Evolutionary conservation across 2,113 vertebrate genomes (phyloP), one percentile per base, ranked within the genome.

Genomic region (Pomatorhinus ruficollis): DNA sequence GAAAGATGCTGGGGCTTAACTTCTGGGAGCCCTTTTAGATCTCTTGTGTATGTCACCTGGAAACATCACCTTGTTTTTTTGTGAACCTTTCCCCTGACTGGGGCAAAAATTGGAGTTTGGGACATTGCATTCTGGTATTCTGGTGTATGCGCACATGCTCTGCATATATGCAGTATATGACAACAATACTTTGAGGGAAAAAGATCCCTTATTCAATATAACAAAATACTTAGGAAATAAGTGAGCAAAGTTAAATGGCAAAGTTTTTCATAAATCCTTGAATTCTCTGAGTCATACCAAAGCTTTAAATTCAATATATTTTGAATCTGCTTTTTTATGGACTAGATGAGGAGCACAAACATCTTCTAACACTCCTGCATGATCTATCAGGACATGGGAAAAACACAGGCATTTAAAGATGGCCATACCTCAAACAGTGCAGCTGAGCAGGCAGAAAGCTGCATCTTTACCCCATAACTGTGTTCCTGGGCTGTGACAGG

Each of bases 91-190:
- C 37, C 19, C 9, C 45, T 61, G 18, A 30, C 2, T 31, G 23
- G 10, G 20, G 52, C 10, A 81, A 82, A 77, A 66, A 45, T n/a
- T 19, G n/a, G 47, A 92, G 42, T 42, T n/a, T 10, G 5, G 31
- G 53, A 45, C 17, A 16, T 8, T 50, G 37, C 15, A 49, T 60
- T 80, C 27, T 52, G 21, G 0, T 42, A 31, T 87, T 61, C 30
- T 37, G 23, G 19, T 31, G 1, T 39, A 25, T 12, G 21, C 12
- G n/a, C 14, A 44, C 20, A 33, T 0, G 1, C 14, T 22, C 33
- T 74, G n/a, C 10, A 37, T 45, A 28, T 14, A 39, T 28, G n/a
- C n/a, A 75, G 42, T 45, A 23, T 35, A 35, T 30, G 33, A 53
- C 11, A 71, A 33, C 21, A 79, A 6, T 44, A 52, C 15, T 19